Conservation (phyloP, 2,888 invertebrate genomes). For the Melanostoma scalare region DNA sequence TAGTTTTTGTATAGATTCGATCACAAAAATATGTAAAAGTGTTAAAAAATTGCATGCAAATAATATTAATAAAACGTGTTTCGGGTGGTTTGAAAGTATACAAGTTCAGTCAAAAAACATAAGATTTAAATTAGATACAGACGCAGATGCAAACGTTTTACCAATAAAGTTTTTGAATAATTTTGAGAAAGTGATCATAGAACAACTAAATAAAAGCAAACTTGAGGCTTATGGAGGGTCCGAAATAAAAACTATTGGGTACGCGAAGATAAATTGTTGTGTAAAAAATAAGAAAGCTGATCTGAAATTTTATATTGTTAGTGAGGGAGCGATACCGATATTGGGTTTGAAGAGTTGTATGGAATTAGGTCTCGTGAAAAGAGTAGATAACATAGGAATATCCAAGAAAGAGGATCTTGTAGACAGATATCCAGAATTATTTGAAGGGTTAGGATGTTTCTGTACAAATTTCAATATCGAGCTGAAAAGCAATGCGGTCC, state of each 20-base stretch:
- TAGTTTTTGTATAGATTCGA: too few relatives aligned
- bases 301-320: too few relatives aligned
- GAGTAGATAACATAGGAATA: too few relatives aligned
- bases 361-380: too few relatives aligned
- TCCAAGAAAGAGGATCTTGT: too few relatives aligned
- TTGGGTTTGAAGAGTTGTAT: too few relatives aligned
- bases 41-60: not conserved
- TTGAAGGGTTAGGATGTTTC: too few relatives aligned
- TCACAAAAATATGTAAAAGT: not conserved
- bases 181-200: not conserved
- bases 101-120: constrained; percentile 28
- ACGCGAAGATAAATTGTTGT: too few relatives aligned
- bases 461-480: too few relatives aligned
- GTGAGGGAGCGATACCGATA: too few relatives aligned
- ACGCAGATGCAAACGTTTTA: constrained; percentile 12
- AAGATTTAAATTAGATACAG: constrained; percentile 10
- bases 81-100: constrained; percentile 18
- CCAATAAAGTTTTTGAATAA: constrained; percentile 6
- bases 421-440: not conserved
- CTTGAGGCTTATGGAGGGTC: constrained; percentile 2
- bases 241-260: constrained; percentile 6
- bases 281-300: too few relatives aligned
- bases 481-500: not conserved
- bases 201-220: constrained; percentile 1
- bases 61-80: not conserved